Evolutionary conservation across 2,888 invertebrate genomes (phyloP).

Genomic region (Acanthopleura granulata): DNA sequence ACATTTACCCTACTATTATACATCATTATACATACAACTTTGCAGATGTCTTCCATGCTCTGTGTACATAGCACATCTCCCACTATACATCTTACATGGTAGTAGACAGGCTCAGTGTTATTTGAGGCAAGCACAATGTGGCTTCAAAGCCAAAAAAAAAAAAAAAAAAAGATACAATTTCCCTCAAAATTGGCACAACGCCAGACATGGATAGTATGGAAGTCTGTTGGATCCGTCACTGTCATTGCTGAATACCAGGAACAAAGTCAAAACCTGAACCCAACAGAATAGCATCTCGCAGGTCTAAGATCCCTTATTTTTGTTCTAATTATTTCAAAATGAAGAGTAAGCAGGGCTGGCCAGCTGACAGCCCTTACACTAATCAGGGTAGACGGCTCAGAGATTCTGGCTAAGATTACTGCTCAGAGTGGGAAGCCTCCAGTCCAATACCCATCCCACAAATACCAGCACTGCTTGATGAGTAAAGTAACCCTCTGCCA

Average conservation of each 20-base stretch:
- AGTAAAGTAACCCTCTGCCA: no score
- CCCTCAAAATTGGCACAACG: not conserved
- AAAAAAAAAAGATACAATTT: no score
- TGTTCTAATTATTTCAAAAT: not conserved
- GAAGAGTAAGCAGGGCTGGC: not conserved
- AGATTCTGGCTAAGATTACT: conserved; percentile 6
- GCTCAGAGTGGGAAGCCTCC: not conserved
- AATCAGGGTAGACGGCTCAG: not conserved
- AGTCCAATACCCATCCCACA: no score
- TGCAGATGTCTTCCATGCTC: no score
- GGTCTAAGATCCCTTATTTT: not conserved
- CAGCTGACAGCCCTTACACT: not conserved
- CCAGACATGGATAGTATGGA: not conserved
- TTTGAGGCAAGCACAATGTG: no score
- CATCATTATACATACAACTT: no score
- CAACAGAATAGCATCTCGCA: not conserved
- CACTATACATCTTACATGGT: no score
- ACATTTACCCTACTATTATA: no score
- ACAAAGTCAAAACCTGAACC: not conserved
- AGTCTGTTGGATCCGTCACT: not conserved
- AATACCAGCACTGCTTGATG: no score
- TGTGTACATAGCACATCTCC: no score
- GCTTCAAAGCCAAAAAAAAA: no score
- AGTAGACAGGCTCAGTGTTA: no score
- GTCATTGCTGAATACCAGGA: not conserved